Base-by-base conservation (phyloP, 2,888 invertebrate genomes). In the Ariolimax columbianus region DNA sequence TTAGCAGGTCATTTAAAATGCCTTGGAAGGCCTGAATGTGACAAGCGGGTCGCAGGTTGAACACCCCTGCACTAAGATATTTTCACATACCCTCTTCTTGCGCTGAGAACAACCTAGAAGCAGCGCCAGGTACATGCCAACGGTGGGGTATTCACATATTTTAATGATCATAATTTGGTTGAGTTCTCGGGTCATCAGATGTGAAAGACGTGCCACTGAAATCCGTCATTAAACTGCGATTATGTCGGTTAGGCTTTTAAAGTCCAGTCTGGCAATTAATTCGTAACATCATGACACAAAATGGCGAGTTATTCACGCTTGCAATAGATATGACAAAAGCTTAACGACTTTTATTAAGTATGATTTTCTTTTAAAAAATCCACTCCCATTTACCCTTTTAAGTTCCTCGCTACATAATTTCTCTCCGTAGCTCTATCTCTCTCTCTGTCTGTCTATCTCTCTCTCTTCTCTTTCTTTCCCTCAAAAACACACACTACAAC, bases 131-230 rank as follows among this genome's bases (percentile, higher is more conserved):
- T 78, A 30, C 78, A 78, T 63, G 14, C 63, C 78, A 17, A 26
- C 66, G 23, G 38, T 38, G 11, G 30, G 7, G 78, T 40, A 66
- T 63, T 78, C 78, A 78, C 63, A 40, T 19, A 40, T 66, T 78
- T 78, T 78, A 78, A 78, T 78, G 78, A 78, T 66, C 78, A 63
- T 78, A 78, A 78, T 78, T 78, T 78, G 78, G 78, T 30, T 36
- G 36, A 40, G 40, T 14, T 59, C 77, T n/a, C 78, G 78, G 78
- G 66, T 78, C 78, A 78, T 30, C 23, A 66, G 40, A 40, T 26
- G 14, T 38, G 40, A 63, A 59, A 78, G 59, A 30, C 26, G 66
- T 36, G 17, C 23, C 43, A 23, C n/a, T 4, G 17, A 40, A 59
- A 59, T 66, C 40, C 38, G n/a, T 78, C 66, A 40, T 38, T 17